Evolutionary conservation across 1,140 invertebrate genomes (phyloP), one percentile per base, ranked within the genome.

Genomic region (Vanessa tameamea): DNA sequence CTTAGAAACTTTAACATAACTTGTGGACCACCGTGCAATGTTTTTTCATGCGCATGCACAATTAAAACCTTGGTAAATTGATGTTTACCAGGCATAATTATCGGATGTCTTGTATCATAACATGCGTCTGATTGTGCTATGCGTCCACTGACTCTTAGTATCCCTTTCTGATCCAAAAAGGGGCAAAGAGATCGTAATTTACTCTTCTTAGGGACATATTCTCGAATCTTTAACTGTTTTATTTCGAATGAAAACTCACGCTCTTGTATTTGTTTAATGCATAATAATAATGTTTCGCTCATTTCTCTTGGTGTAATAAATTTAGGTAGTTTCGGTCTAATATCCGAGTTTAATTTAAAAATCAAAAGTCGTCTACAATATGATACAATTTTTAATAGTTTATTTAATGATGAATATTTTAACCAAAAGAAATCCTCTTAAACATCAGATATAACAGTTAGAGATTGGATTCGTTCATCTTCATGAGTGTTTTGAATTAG

Each of bases 291-390:
- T 9, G 43, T 47, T 16, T 57, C 15, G 12, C 64, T 59, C 14
- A 73, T 59, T 43, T 77, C 75, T n/a, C 47, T 20, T 20, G 20
- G 20, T 0, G 20, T 20, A 0, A 20, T 20, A 20, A 20, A 20
- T 20, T 20, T 20, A 31, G n/a, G 75, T 77, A 47, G 65, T 13
- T 65, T 72, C n/a, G 61, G 47, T 26, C 31, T n/a, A n/a, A 61
- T 72, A 16, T 59, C 78, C 47, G 31, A 78, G n/a, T 11, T 66
- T 53, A 75, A 47, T 59, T 51, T 78, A 8, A 66, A n/a, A 48
- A 70, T 73, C 43, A 79, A 75, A 65, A 80, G 11, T 53, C 76
- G 72, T 73, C 78, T 70, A n/a, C 80, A 82, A 15, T 69, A 75
- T 16, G 80, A 75, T 12, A 82, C 26, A 15, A 20, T 20, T 20